phyloP scores from a whole-genome alignment of 2,113 vertebrate species.

The Merops nubicus region DNA sequence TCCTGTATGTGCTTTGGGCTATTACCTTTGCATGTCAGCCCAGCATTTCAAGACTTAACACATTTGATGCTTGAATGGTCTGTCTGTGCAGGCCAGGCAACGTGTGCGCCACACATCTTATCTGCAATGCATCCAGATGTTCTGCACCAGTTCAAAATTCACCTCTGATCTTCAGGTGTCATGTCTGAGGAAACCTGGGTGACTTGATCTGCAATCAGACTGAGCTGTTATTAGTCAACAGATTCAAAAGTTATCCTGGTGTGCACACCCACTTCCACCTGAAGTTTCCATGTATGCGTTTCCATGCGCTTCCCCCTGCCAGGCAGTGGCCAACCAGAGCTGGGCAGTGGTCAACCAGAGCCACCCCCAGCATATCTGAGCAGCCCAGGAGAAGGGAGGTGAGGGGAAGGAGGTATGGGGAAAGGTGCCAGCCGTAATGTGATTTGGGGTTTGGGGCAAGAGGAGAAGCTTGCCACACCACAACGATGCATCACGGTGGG shows the following conservation, averaged over 20 bases:
- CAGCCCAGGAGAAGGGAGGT: neutral
- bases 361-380: neutral
- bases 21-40: neutral
- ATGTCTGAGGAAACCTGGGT: neutral
- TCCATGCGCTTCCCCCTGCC: accelerated
- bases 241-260: neutral
- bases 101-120: neutral
- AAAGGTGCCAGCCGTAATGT: neutral
- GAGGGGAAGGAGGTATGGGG: neutral
- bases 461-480: neutral
- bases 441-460: neutral
- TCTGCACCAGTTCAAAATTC: neutral
- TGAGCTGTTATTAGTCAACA: neutral
- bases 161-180: neutral
- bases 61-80: neutral
- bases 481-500: accelerated
- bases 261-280: too few species aligned
- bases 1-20: neutral
- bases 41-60: neutral
- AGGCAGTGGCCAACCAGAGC: neutral
- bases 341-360: neutral
- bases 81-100: neutral
- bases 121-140: accelerated
- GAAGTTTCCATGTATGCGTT: too few species aligned
- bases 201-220: neutral